phyloP scores from a whole-genome alignment of 2,113 vertebrate species.

The Macrotus californicus region DNA sequence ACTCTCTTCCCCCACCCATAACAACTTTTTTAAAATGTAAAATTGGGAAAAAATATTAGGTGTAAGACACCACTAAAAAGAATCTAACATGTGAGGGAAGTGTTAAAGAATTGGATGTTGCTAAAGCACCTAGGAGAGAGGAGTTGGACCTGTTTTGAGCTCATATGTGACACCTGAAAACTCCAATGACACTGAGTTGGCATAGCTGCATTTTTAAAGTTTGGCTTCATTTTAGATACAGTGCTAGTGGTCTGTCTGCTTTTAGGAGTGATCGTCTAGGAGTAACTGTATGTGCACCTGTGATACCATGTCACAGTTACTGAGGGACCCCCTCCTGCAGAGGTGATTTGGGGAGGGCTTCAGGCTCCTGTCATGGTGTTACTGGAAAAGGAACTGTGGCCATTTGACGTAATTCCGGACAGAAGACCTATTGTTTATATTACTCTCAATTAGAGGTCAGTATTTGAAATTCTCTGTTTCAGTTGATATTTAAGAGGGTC shows the following conservation, averaged over 20 bases:
- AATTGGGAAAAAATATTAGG: not conserved
- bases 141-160: not conserved
- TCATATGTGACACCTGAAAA: not conserved
- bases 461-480: constrained; percentile 17
- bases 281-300: not conserved
- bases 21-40: not conserved
- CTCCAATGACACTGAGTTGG: not conserved
- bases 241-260: not conserved
- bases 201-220: not conserved
- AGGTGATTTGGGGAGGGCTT: not conserved
- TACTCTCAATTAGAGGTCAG: not conserved
- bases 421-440: not conserved
- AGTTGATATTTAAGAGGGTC: not conserved
- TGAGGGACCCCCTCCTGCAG: not conserved
- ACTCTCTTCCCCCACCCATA: not conserved
- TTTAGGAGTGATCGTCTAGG: not conserved
- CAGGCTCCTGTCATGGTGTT: not conserved
- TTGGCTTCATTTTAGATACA: not conserved
- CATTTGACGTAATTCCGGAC: not conserved
- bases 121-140: not conserved
- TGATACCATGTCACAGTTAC: not conserved
- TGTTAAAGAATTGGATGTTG: constrained; percentile 11
- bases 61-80: constrained; percentile 5
- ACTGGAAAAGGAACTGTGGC: not conserved
- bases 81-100: not conserved